Evolutionary conservation across 2,113 vertebrate genomes (phyloP).

Genomic region (Nothoprocta perdicaria): DNA sequence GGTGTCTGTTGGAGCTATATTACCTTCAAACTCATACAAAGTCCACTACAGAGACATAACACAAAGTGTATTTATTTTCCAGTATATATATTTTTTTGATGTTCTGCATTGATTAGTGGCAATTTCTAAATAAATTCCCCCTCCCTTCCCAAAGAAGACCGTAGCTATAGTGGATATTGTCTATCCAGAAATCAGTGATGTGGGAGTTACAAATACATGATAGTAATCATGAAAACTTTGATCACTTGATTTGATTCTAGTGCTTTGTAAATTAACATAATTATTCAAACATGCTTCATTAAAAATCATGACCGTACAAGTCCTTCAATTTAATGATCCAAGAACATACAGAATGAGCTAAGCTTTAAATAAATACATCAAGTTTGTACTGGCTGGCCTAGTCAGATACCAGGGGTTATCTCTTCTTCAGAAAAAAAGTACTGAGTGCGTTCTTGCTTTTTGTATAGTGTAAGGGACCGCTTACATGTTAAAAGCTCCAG

Average conservation of each 20-base stretch:
- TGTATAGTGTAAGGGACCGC: background rate
- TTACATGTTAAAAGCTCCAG: slow-evolving; percentile 18
- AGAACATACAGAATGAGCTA: slow-evolving; percentile 68
- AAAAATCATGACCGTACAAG: slow-evolving; percentile 76
- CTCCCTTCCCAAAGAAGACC: background rate
- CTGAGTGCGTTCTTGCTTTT: background rate
- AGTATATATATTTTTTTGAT: slow-evolving; percentile 31
- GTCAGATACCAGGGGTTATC: background rate
- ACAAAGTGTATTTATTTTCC: slow-evolving; percentile 53
- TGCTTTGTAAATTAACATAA: slow-evolving; percentile 82
- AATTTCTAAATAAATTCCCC: slow-evolving; percentile 53
- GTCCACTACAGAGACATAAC: slow-evolving; percentile 40
- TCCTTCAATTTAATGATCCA: slow-evolving; percentile 81
- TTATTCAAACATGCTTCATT: slow-evolving; percentile 82
- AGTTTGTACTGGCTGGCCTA: slow-evolving; percentile 30
- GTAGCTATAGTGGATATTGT: background rate
- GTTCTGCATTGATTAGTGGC: slow-evolving; percentile 60
- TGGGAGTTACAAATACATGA: slow-evolving; percentile 61
- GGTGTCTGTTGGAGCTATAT: slow-evolving; percentile 71
- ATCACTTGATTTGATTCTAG: slow-evolving; percentile 84
- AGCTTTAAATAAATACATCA: slow-evolving; percentile 76
- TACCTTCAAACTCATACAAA: slow-evolving; percentile 66
- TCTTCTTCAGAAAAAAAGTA: slow-evolving; percentile 7
- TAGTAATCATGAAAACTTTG: slow-evolving; percentile 79
- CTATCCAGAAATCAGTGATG: slow-evolving; percentile 67